Evolutionary conservation across 2,113 vertebrate species (phyloP), one percentile per base, ranked within the genome.

Genomic region (Phyllostomus hastatus): DNA sequence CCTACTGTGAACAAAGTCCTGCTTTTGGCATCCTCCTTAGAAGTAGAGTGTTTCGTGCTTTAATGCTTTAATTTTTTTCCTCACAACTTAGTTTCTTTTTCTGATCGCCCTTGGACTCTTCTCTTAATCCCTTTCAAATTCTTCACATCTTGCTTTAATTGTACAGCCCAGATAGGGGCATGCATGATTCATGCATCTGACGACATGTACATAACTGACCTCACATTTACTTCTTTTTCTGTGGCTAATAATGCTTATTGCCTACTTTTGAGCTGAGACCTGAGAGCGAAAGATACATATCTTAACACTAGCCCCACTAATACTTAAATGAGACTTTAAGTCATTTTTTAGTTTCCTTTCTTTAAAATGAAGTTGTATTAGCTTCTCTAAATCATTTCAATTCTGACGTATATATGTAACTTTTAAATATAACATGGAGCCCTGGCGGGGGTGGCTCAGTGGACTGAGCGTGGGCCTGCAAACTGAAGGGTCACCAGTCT

Each of bases 261-360:
- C 61, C 67, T 66, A 12, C 24, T 94, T 91, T 95, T 84, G 48
- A 92, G 80, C 57, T 33, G 15, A 54, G 41, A 95, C 70, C 38
- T 35, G 31, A 61, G 31, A 41, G 11, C 61, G 19, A 67, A 69
- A 95, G 90, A 79, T 57, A 38, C 10, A 0, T 91, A 89, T 57
- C 15, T 81, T 83, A 82, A 20, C 20, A 75, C 41, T 76, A 82
- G 35, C 10, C 6, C 5, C 35, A 38, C 33, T 70, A 64, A 67
- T 79, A 46, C 91, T 61, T 76, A 79, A 64, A 1, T 59, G 76
- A 93, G 4, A 91, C 35, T 78, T 93, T 64, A 24, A 70, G 7
- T 57, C 48, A 85, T 66, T 81, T 81, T 93, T 48, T 90, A 38
- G 9, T 87, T 94, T 92, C 88, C n/a, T 93, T 15, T 92, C 50